Percentiles rank a stretch among this genome's conserved stretches.
phyloP scores from a whole-genome alignment of 2,888 invertebrate species.

The Plebejus argus region DNA sequence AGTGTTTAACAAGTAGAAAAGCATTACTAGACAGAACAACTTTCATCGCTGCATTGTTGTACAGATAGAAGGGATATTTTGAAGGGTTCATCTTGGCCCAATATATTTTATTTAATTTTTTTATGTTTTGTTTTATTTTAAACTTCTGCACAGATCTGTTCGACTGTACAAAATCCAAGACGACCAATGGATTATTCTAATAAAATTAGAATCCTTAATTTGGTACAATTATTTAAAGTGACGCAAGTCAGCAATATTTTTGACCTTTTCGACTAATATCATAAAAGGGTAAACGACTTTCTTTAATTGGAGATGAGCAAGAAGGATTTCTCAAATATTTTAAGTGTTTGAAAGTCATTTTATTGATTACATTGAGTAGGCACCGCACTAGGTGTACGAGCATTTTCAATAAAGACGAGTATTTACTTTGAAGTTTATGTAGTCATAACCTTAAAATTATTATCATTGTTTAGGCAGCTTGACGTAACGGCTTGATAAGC shows the following conservation, averaged over 20 bases:
- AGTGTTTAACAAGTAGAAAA: no score
- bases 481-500: no score
- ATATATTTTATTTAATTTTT: no score
- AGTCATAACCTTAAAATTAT: no score
- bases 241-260: conserved; percentile 12
- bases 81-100: no score
- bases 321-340: background rate
- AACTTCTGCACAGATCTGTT: background rate
- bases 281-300: conserved; percentile 4
- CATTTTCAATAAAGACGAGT: background rate
- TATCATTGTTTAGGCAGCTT: no score
- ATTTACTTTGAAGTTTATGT: background rate
- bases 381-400: background rate
- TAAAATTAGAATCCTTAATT: background rate
- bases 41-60: no score
- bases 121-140: no score
- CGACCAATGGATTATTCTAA: background rate
- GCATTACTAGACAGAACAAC: no score
- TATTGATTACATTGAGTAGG: background rate
- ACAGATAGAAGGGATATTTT: no score
- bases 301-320: conserved; percentile 7
- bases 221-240: background rate
- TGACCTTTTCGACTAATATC: background rate
- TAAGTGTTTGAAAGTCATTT: background rate
- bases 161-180: conserved; percentile 6